A percentile compares a stretch with the other conserved stretches of the same genome.
phyloP scores from a whole-genome alignment of 2,797 vertebrate species.

The Columba guinea region DNA sequence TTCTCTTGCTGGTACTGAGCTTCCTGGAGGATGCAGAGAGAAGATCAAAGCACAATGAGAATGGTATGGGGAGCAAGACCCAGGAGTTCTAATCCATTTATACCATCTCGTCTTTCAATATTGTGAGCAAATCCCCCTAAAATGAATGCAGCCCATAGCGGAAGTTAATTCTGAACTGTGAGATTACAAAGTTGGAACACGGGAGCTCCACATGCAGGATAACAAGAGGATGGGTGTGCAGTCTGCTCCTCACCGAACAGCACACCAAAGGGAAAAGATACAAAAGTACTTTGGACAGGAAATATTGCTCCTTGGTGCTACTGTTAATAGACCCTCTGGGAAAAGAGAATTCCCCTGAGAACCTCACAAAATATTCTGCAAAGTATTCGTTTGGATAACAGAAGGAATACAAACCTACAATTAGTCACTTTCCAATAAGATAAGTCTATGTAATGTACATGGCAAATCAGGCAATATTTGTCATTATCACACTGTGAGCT shows the following conservation, averaged over 20 bases:
- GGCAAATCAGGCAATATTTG: not conserved
- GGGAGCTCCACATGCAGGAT: not conserved
- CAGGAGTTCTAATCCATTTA: conserved; percentile 36
- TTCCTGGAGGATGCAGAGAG: not conserved
- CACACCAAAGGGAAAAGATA: not conserved
- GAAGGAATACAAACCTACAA: not conserved
- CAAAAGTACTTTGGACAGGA: not conserved
- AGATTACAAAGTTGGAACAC: not conserved
- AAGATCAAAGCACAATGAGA: conserved; percentile 47
- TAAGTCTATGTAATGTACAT: too few species aligned
- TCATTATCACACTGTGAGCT: not conserved
- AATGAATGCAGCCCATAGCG: not conserved
- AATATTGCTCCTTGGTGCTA: not conserved
- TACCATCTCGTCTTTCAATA: conserved; percentile 15
- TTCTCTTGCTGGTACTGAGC: not conserved
- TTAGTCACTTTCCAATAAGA: not conserved
- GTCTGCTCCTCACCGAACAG: not conserved
- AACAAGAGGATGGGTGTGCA: not conserved
- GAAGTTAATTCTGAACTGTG: conserved; percentile 34
- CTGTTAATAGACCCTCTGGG: not conserved
- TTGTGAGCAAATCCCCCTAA: conserved; percentile 20
- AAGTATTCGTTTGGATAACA: not conserved
- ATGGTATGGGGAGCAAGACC: conserved; percentile 20
- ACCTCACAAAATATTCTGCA: not conserved
- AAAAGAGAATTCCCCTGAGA: not conserved